A percentile compares a stretch with the other conserved stretches of the same genome.
Conservation (phyloP, 2,888 invertebrate species). For the Thelaira solivaga region DNA sequence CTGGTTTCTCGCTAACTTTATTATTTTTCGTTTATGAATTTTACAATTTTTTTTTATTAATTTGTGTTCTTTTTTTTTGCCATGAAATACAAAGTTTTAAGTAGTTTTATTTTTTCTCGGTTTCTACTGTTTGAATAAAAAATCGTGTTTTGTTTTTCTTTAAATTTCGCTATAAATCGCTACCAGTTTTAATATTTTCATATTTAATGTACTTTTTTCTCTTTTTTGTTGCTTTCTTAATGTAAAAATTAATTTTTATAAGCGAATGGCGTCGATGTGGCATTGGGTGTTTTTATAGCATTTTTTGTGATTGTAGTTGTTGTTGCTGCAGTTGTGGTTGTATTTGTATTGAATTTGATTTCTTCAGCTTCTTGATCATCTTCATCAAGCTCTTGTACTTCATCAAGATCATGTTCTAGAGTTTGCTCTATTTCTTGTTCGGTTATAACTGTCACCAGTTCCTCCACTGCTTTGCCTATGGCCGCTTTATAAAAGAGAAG, state of each 20-base stretch:
- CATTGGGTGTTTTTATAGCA: conserved; percentile 33
- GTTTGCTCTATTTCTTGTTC: conserved; percentile 81
- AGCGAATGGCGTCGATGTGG: conserved; percentile 41
- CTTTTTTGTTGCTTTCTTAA: background rate
- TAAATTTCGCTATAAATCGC: conserved; percentile 40
- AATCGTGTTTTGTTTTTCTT: conserved; percentile 37
- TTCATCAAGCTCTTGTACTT: conserved; percentile 41
- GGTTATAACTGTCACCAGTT: conserved; percentile 92
- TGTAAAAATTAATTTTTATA: conserved; percentile 43
- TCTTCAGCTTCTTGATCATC: conserved; percentile 34
- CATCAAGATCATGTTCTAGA: conserved; percentile 64
- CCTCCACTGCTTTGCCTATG: conserved; percentile 91
- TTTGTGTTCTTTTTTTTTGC: conserved; percentile 36
- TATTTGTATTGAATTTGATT: conserved; percentile 45
- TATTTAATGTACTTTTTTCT: background rate
- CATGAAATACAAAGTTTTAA: conserved; percentile 53
- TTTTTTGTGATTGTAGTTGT: conserved; percentile 39
- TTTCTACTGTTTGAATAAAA: conserved; percentile 11
- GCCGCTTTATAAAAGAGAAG: conserved; percentile 81
- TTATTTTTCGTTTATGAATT: conserved; percentile 18
- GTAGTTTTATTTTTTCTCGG: background rate
- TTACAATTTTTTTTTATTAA: conserved; percentile 55
- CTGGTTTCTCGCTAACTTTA: background rate
- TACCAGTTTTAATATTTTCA: background rate
- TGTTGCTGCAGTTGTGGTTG: conserved; percentile 35